phyloP scores from a whole-genome alignment of 2,888 invertebrate genomes.

The Volucella bombylans region DNA sequence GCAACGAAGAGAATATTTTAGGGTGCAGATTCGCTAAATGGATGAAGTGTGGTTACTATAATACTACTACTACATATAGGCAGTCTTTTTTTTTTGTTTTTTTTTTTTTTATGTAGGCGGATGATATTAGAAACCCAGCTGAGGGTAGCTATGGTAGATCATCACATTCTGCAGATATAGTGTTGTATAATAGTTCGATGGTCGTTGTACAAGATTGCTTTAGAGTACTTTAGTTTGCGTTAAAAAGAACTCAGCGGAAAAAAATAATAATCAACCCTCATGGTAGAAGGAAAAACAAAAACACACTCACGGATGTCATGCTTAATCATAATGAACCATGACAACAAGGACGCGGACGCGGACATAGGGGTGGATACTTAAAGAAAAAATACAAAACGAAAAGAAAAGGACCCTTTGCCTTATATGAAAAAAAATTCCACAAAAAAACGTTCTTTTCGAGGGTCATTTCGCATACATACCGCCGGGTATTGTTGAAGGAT shows the following conservation, averaged over 20 bases:
- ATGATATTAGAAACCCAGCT: slow-evolving; percentile 32
- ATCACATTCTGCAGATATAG: slow-evolving; percentile 17
- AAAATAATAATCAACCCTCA: slow-evolving; percentile 65
- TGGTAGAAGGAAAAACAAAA: slow-evolving; percentile 11
- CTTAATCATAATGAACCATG: slow-evolving; percentile 70
- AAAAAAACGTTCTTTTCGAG: slow-evolving; percentile 43
- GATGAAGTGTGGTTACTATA: no score
- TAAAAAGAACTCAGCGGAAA: slow-evolving; percentile 17
- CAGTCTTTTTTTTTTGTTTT: neutral
- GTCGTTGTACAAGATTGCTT: slow-evolving; percentile 39
- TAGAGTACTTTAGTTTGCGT: neutral
- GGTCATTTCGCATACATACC: slow-evolving; percentile 62
- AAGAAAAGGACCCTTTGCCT: slow-evolving; percentile 43
- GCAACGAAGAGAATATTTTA: neutral
- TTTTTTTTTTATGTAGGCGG: slow-evolving; percentile 45
- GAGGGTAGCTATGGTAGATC: slow-evolving; percentile 60
- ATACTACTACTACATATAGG: no score
- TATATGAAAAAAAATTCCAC: slow-evolving; percentile 29
- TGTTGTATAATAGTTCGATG: slow-evolving; percentile 14
- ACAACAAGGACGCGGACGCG: slow-evolving; percentile 27
- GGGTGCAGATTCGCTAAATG: no score
- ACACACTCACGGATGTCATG: slow-evolving; percentile 63
- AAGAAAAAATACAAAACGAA: slow-evolving; percentile 1
- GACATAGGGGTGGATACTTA: slow-evolving; percentile 59
- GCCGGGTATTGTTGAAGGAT: slow-evolving; percentile 34